Conservation (phyloP, 1,140 invertebrate species). For the Aphis gossypii region DNA sequence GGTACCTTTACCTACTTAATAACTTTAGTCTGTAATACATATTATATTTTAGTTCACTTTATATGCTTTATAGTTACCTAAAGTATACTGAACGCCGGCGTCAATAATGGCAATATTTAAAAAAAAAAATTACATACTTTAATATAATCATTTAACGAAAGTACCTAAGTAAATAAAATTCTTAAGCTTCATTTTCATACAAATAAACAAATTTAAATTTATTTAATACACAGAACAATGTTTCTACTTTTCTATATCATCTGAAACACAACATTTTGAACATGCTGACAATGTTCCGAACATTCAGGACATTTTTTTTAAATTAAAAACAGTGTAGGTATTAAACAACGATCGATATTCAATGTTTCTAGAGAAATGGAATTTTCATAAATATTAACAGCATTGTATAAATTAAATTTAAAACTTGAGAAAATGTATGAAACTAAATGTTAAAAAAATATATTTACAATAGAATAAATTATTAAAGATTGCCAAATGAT, state of each 20-base stretch:
- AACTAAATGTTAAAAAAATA: not conserved
- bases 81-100: no score
- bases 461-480: not conserved
- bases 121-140: not conserved
- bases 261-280: not conserved
- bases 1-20: not conserved
- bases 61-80: not conserved
- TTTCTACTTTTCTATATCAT: not conserved
- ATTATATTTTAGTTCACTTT: not conserved
- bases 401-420: not conserved
- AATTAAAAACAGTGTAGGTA: not conserved
- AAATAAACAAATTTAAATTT: not conserved
- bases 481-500: not conserved
- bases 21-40: not conserved
- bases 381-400: no score
- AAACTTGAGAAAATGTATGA: not conserved
- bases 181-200: not conserved
- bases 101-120: not conserved
- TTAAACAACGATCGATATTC: not conserved
- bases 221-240: not conserved
- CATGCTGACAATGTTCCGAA: not conserved
- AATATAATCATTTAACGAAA: not conserved
- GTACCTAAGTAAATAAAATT: not conserved
- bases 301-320: not conserved
- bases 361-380: not conserved